Percentiles rank a stretch among this genome's conserved stretches.
Conservation (phyloP, 2,113 vertebrate species). For the Anoplopoma fimbria region DNA sequence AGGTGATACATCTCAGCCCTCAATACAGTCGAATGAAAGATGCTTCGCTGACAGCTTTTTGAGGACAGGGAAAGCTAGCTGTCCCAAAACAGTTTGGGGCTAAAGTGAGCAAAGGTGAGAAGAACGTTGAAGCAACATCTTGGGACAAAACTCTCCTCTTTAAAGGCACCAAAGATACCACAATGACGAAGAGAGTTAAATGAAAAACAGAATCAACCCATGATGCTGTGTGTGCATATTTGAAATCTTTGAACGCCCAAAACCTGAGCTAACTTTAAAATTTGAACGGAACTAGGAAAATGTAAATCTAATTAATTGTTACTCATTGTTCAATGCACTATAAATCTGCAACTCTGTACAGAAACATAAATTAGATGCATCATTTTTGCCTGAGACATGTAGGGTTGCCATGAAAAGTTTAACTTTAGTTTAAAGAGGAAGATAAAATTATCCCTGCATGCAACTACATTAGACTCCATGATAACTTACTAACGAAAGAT, state of each 20-base stretch:
- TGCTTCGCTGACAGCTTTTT: background rate
- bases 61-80: background rate
- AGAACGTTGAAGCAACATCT: too few species aligned
- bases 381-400: background rate
- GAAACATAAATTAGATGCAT: background rate
- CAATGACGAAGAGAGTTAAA: background rate
- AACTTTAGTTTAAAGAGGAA: background rate
- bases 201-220: background rate
- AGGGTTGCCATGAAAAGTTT: background rate
- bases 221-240: background rate
- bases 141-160: background rate
- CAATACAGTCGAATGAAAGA: background rate
- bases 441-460: background rate
- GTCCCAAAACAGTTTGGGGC: background rate
- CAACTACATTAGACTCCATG: background rate
- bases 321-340: background rate
- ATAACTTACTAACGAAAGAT: background rate
- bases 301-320: background rate
- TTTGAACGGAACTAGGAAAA: background rate
- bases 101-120: background rate
- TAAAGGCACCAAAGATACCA: background rate
- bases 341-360: background rate
- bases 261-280: background rate
- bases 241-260: background rate
- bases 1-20: background rate